phyloP scores from a whole-genome alignment of 2,888 invertebrate species.

The Escarpia spicata region DNA sequence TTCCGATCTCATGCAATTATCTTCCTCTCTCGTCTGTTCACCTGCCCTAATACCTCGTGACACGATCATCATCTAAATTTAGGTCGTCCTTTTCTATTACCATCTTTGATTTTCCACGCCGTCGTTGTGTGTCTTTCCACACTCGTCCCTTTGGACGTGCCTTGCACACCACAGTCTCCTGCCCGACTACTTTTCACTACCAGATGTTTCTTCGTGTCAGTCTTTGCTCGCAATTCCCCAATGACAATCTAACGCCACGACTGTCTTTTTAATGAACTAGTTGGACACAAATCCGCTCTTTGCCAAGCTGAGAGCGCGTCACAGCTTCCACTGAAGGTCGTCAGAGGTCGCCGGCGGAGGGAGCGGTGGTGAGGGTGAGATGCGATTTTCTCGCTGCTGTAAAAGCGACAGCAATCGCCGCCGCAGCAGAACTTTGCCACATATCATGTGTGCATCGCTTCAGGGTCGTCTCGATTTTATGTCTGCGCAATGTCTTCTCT shows the following conservation, averaged over 20 bases:
- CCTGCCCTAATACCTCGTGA: too few relatives aligned
- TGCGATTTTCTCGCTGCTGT: not conserved
- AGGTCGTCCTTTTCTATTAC: too few relatives aligned
- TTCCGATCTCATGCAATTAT: too few relatives aligned
- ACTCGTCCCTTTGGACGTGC: too few relatives aligned
- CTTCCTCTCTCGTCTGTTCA: too few relatives aligned
- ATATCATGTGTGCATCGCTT: not conserved
- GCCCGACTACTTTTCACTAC: too few relatives aligned
- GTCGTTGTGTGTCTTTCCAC: too few relatives aligned
- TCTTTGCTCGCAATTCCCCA: too few relatives aligned
- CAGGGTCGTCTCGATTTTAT: not conserved
- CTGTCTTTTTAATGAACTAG: not conserved
- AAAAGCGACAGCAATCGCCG: not conserved
- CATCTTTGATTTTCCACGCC: too few relatives aligned
- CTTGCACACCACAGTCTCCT: too few relatives aligned
- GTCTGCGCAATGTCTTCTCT: not conserved
- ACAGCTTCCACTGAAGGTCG: slow-evolving; percentile 5
- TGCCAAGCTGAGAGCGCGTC: slow-evolving; percentile 1
- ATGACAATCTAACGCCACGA: not conserved
- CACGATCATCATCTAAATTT: too few relatives aligned
- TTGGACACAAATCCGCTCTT: slow-evolving; percentile 16
- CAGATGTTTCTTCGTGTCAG: too few relatives aligned
- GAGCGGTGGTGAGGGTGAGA: not conserved
- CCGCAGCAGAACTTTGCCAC: not conserved
- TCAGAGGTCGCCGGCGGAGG: not conserved